phyloP scores from a whole-genome alignment of 1,140 invertebrate species.

The Lepidurus arcticus region DNA sequence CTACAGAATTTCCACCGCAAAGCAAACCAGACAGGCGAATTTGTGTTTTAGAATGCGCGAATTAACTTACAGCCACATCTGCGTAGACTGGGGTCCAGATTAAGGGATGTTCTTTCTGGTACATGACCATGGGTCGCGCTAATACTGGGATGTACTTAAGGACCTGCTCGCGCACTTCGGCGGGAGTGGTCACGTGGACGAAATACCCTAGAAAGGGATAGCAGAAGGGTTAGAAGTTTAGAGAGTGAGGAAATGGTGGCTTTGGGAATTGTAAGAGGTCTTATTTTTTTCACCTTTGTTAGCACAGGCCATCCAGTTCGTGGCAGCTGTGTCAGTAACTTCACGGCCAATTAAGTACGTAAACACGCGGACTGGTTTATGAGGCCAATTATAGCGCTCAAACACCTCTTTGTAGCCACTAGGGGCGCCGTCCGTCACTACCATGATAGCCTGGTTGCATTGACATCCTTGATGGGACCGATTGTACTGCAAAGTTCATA shows the following conservation, averaged over 20 bases:
- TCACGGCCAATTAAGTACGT: slow-evolving; percentile 95
- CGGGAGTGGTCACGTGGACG: slow-evolving; percentile 80
- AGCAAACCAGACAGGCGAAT: not conserved
- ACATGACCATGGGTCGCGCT: slow-evolving; percentile 75
- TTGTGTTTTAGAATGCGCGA: slow-evolving; percentile 31
- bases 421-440: slow-evolving; percentile 95
- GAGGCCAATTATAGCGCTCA: slow-evolving; percentile 75
- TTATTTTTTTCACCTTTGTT: slow-evolving; percentile 73
- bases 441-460: slow-evolving; percentile 97
- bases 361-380: slow-evolving; percentile 86
- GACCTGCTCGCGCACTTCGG: slow-evolving; percentile 90
- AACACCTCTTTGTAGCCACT: slow-evolving; percentile 89
- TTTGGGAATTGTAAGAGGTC: slow-evolving; percentile 48
- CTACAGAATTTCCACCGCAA: slow-evolving; percentile 21
- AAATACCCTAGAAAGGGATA: slow-evolving; percentile 65
- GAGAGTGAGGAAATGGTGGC: slow-evolving; percentile 20
- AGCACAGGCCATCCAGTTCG: slow-evolving; percentile 95
- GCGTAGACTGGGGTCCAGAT: slow-evolving; percentile 91
- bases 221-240: slow-evolving; percentile 1
- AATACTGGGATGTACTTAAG: slow-evolving; percentile 86
- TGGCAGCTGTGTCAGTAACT: slow-evolving; percentile 81
- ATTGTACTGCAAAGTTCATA: slow-evolving; percentile 54
- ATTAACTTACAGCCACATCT: slow-evolving; percentile 66
- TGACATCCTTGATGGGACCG: slow-evolving; percentile 70
- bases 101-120: slow-evolving; percentile 67